Percentiles rank a stretch among this genome's conserved stretches.
Evolutionary conservation across 2,888 invertebrate species (phyloP).

Genomic region (Hetaerina titia): DNA sequence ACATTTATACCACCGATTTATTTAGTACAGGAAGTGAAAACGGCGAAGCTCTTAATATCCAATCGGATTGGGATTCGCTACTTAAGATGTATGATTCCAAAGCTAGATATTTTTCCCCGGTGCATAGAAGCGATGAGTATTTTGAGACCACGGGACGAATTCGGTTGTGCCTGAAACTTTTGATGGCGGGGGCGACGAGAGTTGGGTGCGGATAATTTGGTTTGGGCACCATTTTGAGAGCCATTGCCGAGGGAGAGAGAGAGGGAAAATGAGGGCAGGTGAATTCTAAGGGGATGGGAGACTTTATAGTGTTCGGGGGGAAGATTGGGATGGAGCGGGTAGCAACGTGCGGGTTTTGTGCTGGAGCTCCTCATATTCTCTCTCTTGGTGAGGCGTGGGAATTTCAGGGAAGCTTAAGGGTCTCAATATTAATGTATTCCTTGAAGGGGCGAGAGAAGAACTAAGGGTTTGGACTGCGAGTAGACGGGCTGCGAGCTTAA

Average conservation of each 20-base stretch:
- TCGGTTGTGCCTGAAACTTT: too few relatives aligned
- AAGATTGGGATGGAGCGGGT: background rate
- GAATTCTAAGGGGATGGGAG: background rate
- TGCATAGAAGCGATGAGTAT: too few relatives aligned
- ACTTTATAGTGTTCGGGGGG: background rate
- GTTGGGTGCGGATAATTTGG: too few relatives aligned
- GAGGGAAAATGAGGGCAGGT: background rate
- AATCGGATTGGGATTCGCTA: too few relatives aligned
- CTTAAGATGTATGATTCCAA: too few relatives aligned
- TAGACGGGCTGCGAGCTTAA: background rate
- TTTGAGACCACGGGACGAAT: too few relatives aligned
- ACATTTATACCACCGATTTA: too few relatives aligned
- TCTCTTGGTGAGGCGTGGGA: conserved; percentile 14
- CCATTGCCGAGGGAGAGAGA: background rate
- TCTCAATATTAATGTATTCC: conserved; percentile 64
- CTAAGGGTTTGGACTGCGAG: background rate
- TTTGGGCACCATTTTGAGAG: too few relatives aligned
- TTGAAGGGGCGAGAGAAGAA: background rate
- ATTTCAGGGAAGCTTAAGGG: conserved; percentile 43
- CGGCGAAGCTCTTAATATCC: too few relatives aligned
- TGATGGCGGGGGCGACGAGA: too few relatives aligned
- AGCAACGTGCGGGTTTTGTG: background rate
- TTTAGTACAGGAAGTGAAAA: too few relatives aligned
- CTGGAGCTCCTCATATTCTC: background rate
- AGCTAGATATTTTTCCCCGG: too few relatives aligned